Base-by-base conservation (phyloP, 2,113 vertebrate species). In the Romanogobio albipinnatus region DNA sequence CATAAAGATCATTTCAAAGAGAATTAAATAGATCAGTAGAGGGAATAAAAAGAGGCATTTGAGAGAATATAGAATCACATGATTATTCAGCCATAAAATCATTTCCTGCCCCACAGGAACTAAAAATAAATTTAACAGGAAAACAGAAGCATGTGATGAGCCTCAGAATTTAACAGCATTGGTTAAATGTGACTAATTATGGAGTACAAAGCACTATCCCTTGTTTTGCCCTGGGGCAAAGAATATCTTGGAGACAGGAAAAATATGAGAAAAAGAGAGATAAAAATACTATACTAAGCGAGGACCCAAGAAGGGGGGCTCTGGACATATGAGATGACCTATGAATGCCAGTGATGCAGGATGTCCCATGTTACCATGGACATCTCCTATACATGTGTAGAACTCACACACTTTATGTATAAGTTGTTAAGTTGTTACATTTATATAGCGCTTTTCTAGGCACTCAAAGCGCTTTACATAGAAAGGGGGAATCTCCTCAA, bases 361-460 rank as follows among this genome's bases (percentile, higher is more conserved):
- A 83, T 76, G 22, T 85, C 79, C 71, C 74, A 62, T 14, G 87
- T 88, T 84, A 78, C 86, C 84, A 87, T 86, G 62, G 83, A 68
- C 64, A 49, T 19, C 53, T 45, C 51, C 59, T 53, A 53, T 76
- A 85, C 82, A 64, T 73, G 70, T 61, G 53, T 59, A 70, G 15
- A 76, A 24, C 51, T 17, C 39, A 59, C 53, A 82, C 36, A 75
- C 39, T 49, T 19, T 24, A n/a, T 70, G 11, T 22, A 51, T 14
- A 3, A n/a, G n/a, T n/a, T n/a, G n/a, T n/a, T n/a, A n/a, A n/a
- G n/a, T n/a, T n/a, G n/a, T n/a, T n/a, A n/a, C n/a, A n/a, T n/a
- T n/a, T n/a, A n/a, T n/a, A n/a, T n/a, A n/a, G n/a, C n/a, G n/a
- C n/a, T n/a, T n/a, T n/a, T n/a, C n/a, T n/a, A n/a, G n/a, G n/a